Percentiles rank a stretch among this genome's conserved stretches.
phyloP scores from a whole-genome alignment of 2,797 vertebrate species.

The Gymnoscopelus braueri region DNA sequence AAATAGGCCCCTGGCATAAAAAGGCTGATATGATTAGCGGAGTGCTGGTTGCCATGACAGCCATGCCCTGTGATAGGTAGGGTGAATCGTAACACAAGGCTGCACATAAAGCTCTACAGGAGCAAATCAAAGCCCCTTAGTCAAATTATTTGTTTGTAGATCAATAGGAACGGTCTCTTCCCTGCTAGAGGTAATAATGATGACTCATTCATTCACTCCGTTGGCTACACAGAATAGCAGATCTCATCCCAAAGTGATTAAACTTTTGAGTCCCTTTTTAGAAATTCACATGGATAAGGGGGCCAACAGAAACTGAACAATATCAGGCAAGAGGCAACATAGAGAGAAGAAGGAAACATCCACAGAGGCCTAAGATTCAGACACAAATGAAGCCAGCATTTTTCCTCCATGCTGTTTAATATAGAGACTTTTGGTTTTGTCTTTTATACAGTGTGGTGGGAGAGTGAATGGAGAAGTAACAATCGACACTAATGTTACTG shows the following conservation, averaged over 20 bases:
- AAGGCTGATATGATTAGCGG: neutral
- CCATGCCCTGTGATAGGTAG: neutral
- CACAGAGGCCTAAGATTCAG: neutral
- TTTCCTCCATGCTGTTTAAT: slow-evolving; percentile 83
- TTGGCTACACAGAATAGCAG: no score
- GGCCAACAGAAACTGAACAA: neutral
- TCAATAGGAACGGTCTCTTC: no score
- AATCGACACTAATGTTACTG: slow-evolving; percentile 52
- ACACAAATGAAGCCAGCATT: slow-evolving; percentile 21
- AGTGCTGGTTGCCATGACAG: neutral
- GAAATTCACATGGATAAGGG: no score
- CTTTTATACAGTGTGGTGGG: slow-evolving; percentile 64
- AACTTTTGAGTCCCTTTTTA: no score
- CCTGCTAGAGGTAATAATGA: no score
- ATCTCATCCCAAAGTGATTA: no score
- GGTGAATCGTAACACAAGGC: neutral
- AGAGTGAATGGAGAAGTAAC: slow-evolving; percentile 54
- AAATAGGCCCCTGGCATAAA: no score
- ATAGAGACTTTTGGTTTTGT: slow-evolving; percentile 61
- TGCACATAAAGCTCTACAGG: neutral
- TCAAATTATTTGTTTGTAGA: no score
- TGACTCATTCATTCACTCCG: no score
- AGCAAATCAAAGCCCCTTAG: no score
- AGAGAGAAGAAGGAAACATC: neutral
- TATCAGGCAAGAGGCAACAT: slow-evolving; percentile 3